A percentile compares a stretch with the other conserved stretches of the same genome.
These are phyloP conservation scores for Climacteris rufus DNA, from an alignment of 2,113 vertebrate genomes.

Conservation along the genomic window DNA sequence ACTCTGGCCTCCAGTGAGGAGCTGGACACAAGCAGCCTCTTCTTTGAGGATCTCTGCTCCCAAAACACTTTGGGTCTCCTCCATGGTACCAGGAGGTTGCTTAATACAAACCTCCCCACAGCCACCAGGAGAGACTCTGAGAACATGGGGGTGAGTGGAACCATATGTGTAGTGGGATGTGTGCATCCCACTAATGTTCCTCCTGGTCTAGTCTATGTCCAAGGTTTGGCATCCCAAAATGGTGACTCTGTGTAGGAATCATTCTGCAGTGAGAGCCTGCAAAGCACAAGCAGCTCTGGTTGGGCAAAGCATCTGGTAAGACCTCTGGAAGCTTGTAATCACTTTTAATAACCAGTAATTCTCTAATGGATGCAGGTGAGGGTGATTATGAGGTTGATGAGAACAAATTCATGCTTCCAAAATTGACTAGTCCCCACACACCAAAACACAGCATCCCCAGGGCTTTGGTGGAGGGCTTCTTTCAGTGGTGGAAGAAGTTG, in stretches of 20 bases:
- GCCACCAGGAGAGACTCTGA: background rate
- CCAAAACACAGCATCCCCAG: accelerated
- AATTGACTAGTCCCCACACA: background rate
- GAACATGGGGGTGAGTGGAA: background rate
- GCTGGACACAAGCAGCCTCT: background rate
- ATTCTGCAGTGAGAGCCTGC: background rate
- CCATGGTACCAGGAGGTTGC: background rate
- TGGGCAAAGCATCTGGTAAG: accelerated
- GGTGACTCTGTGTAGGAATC: background rate
- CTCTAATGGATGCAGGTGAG: background rate
- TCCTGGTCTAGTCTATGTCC: background rate
- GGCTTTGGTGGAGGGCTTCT: background rate
- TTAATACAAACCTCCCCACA: background rate
- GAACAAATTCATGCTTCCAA: background rate
- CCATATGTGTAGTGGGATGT: background rate
- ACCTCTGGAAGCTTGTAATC: background rate
- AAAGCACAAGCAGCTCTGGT: accelerated
- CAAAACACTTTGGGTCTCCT: background rate
- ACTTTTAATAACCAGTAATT: background rate
- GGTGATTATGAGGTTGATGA: background rate
- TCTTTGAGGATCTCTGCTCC: background rate
- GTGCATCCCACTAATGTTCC: background rate
- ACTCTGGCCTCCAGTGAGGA: background rate
- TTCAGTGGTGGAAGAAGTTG: background rate
- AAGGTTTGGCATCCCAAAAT: background rate